Base-by-base conservation (phyloP, 2,888 invertebrate species). In the Amblyjoppa fuscipennis region DNA sequence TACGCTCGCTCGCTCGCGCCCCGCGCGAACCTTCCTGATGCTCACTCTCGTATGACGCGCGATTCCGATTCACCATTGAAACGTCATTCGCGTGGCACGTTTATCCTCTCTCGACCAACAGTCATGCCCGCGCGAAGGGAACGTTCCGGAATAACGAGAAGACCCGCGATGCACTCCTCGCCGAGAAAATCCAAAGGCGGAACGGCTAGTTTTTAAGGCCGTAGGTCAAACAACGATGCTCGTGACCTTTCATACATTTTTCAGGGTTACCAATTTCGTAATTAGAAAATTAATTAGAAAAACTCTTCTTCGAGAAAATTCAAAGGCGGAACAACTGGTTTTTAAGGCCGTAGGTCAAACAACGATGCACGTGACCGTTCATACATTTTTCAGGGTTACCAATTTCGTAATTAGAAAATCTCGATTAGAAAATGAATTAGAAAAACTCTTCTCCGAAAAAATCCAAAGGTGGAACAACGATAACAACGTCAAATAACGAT, bases 31-130 rank as follows among this genome's bases (percentile, higher is more conserved):
- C 38, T 49, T 31, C 34, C 38, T 68, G 28, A 11, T 31, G 16
- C 28, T 45, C 73, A 16, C 59, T 56, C 45, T 13, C 61, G 20
- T 51, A 69, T 69, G 73, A 82, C 70, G 69, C 64, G 64, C 64
- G 73, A 80, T 83, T 71, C 75, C 71, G 78, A 81, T 81, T 81
- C 56, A 70, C 74, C 56, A 51, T 49, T 59, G 3, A 79, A 83
- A 79, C 68, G 61, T 61, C 73, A 34, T 49, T 74, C 28, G 45
- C 61, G 56, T 56, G 66, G 20, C 38, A 9, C 11, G 51, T 75
- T 56, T 64, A 3, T 38, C 38, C 13, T 56, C 25, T 6, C 56
- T 45, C 71, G 56, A 73, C 53, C 16, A 71, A 34, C 51, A 11
- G 51, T 34, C 34, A 31, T 71, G 59, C 20, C 20, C 73, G 73